phyloP scores from a whole-genome alignment of 2,113 vertebrate genomes.

The Lontra canadensis region DNA sequence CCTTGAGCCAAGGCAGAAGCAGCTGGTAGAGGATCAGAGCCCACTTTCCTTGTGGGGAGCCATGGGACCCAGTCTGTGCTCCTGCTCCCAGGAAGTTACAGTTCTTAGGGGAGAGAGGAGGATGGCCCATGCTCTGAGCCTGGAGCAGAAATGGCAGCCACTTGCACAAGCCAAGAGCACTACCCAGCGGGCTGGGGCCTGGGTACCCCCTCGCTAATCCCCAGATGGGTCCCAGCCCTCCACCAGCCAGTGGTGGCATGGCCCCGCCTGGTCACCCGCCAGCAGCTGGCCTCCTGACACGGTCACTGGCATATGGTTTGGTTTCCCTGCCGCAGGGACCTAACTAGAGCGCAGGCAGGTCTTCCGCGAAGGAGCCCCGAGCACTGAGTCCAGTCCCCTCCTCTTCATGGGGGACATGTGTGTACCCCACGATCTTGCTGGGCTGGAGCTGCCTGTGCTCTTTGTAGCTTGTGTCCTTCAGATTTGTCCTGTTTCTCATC shows the following conservation, averaged over 20 bases:
- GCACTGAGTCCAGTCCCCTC: neutral
- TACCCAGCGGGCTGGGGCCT: neutral
- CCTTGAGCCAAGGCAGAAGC: neutral
- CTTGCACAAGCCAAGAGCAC: neutral
- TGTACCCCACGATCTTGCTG: neutral
- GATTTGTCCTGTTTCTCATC: neutral
- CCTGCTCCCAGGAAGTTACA: neutral
- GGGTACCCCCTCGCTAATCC: neutral
- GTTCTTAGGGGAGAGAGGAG: neutral
- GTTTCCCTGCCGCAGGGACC: rapidly evolving
- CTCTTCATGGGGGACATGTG: rapidly evolving
- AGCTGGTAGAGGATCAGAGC: neutral
- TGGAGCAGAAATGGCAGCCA: no score
- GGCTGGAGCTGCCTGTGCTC: neutral
- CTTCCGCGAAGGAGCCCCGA: rapidly evolving
- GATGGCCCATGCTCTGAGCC: neutral
- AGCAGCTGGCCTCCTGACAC: neutral
- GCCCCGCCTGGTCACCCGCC: neutral
- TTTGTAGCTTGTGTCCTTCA: rapidly evolving
- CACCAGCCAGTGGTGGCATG: neutral
- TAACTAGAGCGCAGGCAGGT: rapidly evolving
- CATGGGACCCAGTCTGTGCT: neutral
- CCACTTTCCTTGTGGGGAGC: neutral
- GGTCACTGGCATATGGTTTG: rapidly evolving
- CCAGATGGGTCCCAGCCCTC: neutral